Percentiles rank a stretch among this genome's conserved stretches.
Evolutionary conservation across 2,113 vertebrate genomes (phyloP).

Genomic region (Manacus vitellinus): DNA sequence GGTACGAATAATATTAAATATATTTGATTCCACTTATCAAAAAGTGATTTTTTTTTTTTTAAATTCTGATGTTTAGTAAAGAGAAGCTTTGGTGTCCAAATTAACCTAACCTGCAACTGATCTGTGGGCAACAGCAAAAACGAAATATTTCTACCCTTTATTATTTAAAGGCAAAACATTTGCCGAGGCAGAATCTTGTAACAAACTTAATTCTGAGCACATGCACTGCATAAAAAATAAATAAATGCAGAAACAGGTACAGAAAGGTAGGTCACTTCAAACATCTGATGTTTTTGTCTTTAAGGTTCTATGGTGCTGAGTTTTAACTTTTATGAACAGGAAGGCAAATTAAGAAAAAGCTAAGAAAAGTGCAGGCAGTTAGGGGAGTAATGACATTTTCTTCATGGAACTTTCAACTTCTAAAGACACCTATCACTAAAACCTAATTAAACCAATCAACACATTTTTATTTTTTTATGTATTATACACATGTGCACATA

Average conservation of each 20-base stretch:
- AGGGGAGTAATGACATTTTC: not conserved
- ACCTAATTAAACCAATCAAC: not conserved
- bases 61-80: slow-evolving; percentile 10
- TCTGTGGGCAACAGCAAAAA: not conserved
- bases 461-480: not conserved
- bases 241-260: not conserved
- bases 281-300: not conserved
- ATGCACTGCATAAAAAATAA: not conserved
- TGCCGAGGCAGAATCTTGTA: not conserved
- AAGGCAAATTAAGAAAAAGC: not conserved
- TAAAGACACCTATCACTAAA: not conserved
- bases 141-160: not conserved
- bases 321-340: not conserved
- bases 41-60: slow-evolving; percentile 11
- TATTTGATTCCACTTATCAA: not conserved
- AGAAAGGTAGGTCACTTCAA: not conserved
- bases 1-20: not conserved
- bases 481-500: not conserved
- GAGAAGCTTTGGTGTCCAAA: not conserved
- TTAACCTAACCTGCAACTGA: slow-evolving; percentile 2
- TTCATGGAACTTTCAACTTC: not conserved
- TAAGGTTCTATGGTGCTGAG: not conserved
- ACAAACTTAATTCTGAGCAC: slow-evolving; percentile 28
- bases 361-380: not conserved
- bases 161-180: not conserved